Percentiles rank a stretch among this genome's conserved stretches.
These are phyloP conservation scores for Stegostoma tigrinum DNA, from an alignment of 2,113 vertebrate species.

Conservation along the genomic window DNA sequence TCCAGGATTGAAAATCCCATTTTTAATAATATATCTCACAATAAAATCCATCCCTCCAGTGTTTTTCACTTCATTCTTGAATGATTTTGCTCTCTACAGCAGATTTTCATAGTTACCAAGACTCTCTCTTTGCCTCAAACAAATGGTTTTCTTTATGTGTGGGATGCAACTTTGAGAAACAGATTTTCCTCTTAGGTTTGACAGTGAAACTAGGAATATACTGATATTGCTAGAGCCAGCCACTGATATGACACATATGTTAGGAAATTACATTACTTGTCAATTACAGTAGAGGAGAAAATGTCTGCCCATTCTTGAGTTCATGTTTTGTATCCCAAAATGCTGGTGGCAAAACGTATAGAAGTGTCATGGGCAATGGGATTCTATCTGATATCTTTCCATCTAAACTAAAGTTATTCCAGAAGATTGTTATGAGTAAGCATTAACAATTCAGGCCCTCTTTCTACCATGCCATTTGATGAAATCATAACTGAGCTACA, in stretches of 20 bases:
- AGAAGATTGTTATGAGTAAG: neutral
- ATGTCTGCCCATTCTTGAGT: neutral
- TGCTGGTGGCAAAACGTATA: neutral
- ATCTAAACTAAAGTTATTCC: neutral
- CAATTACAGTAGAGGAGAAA: neutral
- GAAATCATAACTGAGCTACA: neutral
- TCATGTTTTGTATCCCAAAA: neutral
- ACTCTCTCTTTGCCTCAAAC: neutral
- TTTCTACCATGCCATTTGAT: neutral
- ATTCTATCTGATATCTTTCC: neutral
- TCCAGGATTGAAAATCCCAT: neutral
- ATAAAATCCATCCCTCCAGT: neutral
- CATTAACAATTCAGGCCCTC: neutral
- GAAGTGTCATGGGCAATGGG: neutral
- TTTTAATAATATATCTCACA: neutral
- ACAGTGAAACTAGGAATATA: neutral
- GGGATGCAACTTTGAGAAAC: neutral
- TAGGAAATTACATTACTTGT: neutral
- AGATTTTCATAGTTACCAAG: neutral
- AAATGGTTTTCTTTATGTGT: neutral
- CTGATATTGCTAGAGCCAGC: neutral
- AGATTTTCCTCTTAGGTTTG: neutral
- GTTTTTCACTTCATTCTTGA: neutral
- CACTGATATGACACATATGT: neutral
- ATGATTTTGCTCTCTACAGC: neutral